Conservation (phyloP, 2,888 invertebrate genomes). For the Aleiodes testaceus region DNA sequence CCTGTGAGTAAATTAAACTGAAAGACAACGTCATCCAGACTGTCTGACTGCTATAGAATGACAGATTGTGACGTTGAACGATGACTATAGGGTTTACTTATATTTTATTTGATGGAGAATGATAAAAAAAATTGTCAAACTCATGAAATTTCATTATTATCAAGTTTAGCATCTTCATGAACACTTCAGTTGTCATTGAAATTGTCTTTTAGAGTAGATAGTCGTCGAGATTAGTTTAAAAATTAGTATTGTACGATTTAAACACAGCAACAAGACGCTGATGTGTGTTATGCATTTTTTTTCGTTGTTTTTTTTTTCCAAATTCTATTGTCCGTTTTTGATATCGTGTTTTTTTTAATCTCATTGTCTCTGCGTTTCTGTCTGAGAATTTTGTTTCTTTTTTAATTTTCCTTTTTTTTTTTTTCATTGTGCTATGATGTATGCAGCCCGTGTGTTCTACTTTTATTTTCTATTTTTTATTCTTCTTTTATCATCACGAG, state of each 20-base stretch:
- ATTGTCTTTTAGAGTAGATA: neutral
- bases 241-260: slow-evolving; percentile 46
- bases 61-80: too few species aligned
- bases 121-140: too few species aligned
- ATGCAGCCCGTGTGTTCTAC: slow-evolving; percentile 52
- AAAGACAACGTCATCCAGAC: neutral
- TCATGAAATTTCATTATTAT: slow-evolving; percentile 10
- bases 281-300: slow-evolving; percentile 59
- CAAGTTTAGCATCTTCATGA: too few species aligned
- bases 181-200: neutral
- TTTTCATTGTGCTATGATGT: slow-evolving; percentile 46
- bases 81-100: too few species aligned
- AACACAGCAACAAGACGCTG: slow-evolving; percentile 63
- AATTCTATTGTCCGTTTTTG: slow-evolving; percentile 37
- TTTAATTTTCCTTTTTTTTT: slow-evolving; percentile 34
- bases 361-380: slow-evolving; percentile 47
- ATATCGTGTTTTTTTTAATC: slow-evolving; percentile 15
- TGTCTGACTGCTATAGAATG: too few species aligned
- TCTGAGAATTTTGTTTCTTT: slow-evolving; percentile 47
- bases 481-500: slow-evolving; percentile 49
- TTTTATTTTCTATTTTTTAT: slow-evolving; percentile 45
- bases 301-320: slow-evolving; percentile 59
- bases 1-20: slow-evolving; percentile 65
- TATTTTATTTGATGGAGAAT: too few species aligned
- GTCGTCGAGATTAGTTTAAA: neutral